Conservation (phyloP, 1,140 invertebrate species). For the Diachasma alloeum region DNA sequence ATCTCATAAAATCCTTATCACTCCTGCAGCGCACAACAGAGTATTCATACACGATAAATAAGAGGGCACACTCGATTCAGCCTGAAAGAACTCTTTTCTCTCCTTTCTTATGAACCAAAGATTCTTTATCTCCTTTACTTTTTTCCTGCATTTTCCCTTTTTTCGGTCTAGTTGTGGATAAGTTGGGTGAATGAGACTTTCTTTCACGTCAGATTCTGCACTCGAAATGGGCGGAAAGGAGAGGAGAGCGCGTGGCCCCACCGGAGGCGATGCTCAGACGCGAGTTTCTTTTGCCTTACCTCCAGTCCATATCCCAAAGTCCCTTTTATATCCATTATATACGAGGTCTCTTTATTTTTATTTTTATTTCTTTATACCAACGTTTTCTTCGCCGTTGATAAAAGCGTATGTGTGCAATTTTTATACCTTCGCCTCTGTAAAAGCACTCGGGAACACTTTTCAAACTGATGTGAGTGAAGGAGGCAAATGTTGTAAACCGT, state of each 20-base stretch:
- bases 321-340: constrained; percentile 22
- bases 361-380: not conserved
- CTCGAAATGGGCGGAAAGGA: constrained; percentile 7
- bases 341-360: not conserved
- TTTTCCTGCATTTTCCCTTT: not conserved
- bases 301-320: constrained; percentile 19
- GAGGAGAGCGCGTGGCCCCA: constrained; percentile 18
- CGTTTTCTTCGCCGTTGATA: constrained; percentile 4
- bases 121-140: not conserved
- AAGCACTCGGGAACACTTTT: constrained; percentile 1
- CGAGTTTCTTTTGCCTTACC: not conserved
- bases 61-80: not conserved
- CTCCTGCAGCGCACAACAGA: not conserved
- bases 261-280: constrained; percentile 26
- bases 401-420: constrained; percentile 5
- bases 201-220: constrained; percentile 9
- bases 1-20: no score
- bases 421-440: not conserved
- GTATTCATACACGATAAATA: not conserved
- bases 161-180: constrained; percentile 24
- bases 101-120: not conserved
- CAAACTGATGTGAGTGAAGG: not conserved
- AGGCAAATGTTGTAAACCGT: not conserved
- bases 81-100: not conserved
- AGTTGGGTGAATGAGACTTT: constrained; percentile 11